phyloP scores from a whole-genome alignment of 1,140 invertebrate genomes.

The Tetramorium parvispinum region DNA sequence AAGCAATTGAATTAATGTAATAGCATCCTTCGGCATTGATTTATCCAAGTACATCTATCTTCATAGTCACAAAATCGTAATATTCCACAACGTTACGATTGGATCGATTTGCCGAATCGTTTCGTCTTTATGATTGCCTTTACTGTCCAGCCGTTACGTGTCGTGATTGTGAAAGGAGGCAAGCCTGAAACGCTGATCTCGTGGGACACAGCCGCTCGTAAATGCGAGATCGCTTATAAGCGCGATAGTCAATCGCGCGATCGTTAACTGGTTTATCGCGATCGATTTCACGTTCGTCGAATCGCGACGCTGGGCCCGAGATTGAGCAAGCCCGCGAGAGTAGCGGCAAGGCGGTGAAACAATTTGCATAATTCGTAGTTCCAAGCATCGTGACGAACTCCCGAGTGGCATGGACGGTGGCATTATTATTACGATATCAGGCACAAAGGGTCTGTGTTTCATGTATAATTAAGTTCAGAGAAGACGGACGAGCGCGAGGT shows the following conservation, averaged over 20 bases:
- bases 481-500: no score
- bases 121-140: conserved; percentile 31
- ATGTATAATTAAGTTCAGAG: conserved; percentile 31
- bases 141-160: conserved; percentile 6
- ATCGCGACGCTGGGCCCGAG: not conserved
- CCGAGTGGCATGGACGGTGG: conserved; percentile 13
- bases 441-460: conserved; percentile 29
- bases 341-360: not conserved
- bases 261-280: conserved; percentile 68
- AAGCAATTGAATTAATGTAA: not conserved
- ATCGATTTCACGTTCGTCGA: conserved; percentile 60
- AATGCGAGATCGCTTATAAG: conserved; percentile 52
- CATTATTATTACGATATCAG: conserved; percentile 33
- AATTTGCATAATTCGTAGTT: conserved; percentile 62
- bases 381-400: conserved; percentile 13
- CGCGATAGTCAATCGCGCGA: conserved; percentile 54
- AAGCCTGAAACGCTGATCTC: not conserved
- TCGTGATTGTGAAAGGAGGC: not conserved
- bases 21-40: not conserved
- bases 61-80: not conserved
- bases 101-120: not conserved
- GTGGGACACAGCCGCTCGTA: conserved; percentile 36
- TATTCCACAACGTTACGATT: not conserved
- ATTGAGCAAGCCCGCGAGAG: conserved; percentile 29
- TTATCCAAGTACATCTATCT: not conserved